phyloP scores from a whole-genome alignment of 2,888 invertebrate genomes.

The Monopis laevigella region DNA sequence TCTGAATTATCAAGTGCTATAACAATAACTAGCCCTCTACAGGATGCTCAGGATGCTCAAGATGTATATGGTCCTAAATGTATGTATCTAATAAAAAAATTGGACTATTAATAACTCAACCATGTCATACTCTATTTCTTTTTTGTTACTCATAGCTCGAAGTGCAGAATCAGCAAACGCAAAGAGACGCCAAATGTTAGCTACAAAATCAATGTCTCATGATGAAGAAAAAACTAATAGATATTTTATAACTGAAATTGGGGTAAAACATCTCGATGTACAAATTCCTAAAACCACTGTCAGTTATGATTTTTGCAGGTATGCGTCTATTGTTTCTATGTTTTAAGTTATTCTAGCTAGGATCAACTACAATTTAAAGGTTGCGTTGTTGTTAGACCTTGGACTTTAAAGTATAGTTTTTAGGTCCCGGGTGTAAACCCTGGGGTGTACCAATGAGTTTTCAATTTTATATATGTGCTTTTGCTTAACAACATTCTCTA shows the following conservation, averaged over 20 bases:
- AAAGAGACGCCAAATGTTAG: slow-evolving; percentile 28
- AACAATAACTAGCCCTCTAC: slow-evolving; percentile 33
- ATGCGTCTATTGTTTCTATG: slow-evolving; percentile 11
- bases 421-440: too few relatives aligned
- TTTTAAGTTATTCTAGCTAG: too few relatives aligned
- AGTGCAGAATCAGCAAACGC: slow-evolving; percentile 27
- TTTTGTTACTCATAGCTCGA: slow-evolving; percentile 26
- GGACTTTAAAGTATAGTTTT: too few relatives aligned
- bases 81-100: too few relatives aligned
- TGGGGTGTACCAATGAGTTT: too few relatives aligned
- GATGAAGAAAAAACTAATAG: slow-evolving; percentile 24
- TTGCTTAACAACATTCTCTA: too few relatives aligned
- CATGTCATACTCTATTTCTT: too few relatives aligned
- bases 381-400: too few relatives aligned
- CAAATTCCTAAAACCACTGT: slow-evolving; percentile 36
- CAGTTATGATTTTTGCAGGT: slow-evolving; percentile 31
- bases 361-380: too few relatives aligned
- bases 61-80: background rate
- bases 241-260: slow-evolving; percentile 29
- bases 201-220: slow-evolving; percentile 34
- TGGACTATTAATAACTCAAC: too few relatives aligned
- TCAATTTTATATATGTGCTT: too few relatives aligned
- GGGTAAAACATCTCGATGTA: slow-evolving; percentile 41
- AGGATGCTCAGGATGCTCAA: slow-evolving; percentile 22
- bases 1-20: slow-evolving; percentile 34